phyloP scores from a whole-genome alignment of 2,113 vertebrate genomes.

The Isichthys henryi region DNA sequence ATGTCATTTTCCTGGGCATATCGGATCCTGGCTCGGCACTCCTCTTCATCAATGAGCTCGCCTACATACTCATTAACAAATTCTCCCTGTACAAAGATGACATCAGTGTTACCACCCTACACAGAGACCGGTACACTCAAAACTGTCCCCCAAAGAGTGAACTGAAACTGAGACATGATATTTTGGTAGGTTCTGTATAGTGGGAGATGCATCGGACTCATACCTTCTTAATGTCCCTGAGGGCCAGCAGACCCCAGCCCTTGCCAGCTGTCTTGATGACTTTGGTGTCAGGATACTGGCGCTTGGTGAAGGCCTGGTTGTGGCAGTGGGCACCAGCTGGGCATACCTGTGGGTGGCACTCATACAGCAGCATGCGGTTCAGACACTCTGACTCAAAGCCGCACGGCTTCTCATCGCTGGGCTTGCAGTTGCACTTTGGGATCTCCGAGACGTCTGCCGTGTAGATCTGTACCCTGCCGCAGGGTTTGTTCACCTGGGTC shows the following conservation, averaged over 20 bases:
- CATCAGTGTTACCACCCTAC: background rate
- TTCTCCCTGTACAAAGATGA: slow-evolving; percentile 68
- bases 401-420: slow-evolving; percentile 80
- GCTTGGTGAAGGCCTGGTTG: slow-evolving; percentile 93
- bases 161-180: background rate
- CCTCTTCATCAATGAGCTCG: slow-evolving; percentile 93
- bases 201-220: background rate
- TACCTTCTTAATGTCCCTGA: slow-evolving; percentile 93
- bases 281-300: slow-evolving; percentile 92
- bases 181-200: background rate
- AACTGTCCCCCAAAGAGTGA: background rate
- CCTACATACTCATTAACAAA: slow-evolving; percentile 98
- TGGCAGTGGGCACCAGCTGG: slow-evolving; percentile 80
- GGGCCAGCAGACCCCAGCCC: slow-evolving; percentile 86
- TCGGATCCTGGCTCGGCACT: slow-evolving; percentile 85
- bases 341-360: slow-evolving; percentile 94
- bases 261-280: slow-evolving; percentile 88
- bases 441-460: slow-evolving; percentile 92
- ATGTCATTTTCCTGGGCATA: slow-evolving; percentile 93
- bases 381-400: slow-evolving; percentile 91
- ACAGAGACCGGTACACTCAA: background rate
- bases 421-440: slow-evolving; percentile 97
- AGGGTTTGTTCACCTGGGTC: slow-evolving; percentile 83
- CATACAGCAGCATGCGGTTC: slow-evolving; percentile 95
- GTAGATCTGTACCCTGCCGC: slow-evolving; percentile 86